Percentiles rank a stretch among this genome's conserved stretches.
These are phyloP conservation scores for Silurus aristotelis DNA, from an alignment of 2,797 vertebrate species.

Conservation along the genomic window DNA sequence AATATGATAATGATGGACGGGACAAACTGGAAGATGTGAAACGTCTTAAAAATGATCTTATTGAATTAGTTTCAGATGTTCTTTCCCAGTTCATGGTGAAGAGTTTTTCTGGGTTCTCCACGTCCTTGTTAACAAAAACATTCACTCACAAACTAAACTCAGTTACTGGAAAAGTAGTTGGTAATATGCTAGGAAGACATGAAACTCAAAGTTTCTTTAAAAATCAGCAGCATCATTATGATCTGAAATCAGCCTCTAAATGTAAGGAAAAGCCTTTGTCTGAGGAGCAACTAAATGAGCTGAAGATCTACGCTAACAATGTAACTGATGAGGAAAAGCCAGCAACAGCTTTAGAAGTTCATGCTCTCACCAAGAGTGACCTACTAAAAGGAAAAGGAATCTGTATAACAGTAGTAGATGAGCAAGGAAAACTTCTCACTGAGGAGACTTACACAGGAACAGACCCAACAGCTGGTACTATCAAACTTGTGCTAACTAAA, in stretches of 20 bases:
- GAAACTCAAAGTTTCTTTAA: slow-evolving; percentile 40
- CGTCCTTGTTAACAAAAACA: neutral
- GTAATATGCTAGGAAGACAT: slow-evolving; percentile 34
- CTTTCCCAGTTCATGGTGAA: slow-evolving; percentile 17
- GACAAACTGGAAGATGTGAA: slow-evolving; percentile 23
- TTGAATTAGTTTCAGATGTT: neutral
- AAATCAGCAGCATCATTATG: slow-evolving; percentile 17
- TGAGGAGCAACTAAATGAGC: neutral
- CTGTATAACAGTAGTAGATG: slow-evolving; percentile 27
- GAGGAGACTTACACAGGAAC: slow-evolving; percentile 27
- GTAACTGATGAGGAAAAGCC: slow-evolving; percentile 16
- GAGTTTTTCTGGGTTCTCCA: neutral
- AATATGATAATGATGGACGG: slow-evolving; percentile 15
- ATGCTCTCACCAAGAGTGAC: slow-evolving; percentile 40
- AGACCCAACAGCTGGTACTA: slow-evolving; percentile 18
- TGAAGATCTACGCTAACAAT: neutral
- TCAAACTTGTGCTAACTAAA: slow-evolving; percentile 32
- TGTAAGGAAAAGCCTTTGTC: neutral
- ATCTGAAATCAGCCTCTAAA: slow-evolving; percentile 23
- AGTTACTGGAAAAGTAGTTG: neutral
- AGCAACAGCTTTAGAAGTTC: slow-evolving; percentile 36
- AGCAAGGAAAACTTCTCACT: slow-evolving; percentile 32
- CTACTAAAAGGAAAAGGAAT: slow-evolving; percentile 45
- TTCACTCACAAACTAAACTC: neutral
- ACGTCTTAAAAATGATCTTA: slow-evolving; percentile 26